A percentile compares a stretch with the other conserved stretches of the same genome.
Conservation (phyloP, 2,113 vertebrate genomes). For the Tetrao urogallus region DNA sequence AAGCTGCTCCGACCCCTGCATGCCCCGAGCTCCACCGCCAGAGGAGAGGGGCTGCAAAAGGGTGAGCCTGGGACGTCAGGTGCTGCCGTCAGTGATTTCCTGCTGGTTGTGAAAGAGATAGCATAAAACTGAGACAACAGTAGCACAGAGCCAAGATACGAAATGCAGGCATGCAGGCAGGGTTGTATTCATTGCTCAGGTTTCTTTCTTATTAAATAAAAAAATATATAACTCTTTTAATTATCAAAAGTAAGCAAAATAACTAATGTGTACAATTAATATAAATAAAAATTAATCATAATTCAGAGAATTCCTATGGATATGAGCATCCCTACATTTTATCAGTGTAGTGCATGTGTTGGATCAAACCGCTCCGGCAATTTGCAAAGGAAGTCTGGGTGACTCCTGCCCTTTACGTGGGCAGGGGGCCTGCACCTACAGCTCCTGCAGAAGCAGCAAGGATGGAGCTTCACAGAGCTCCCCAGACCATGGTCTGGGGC, state of each 20-base stretch:
- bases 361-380: neutral
- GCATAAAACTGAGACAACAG: neutral
- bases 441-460: neutral
- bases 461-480: neutral
- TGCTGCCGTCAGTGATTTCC: neutral
- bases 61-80: fast-evolving
- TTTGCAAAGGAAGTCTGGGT: neutral
- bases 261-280: neutral
- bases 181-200: fast-evolving
- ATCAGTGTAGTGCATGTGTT: fast-evolving
- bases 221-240: no score
- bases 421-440: neutral
- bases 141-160: fast-evolving
- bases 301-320: neutral
- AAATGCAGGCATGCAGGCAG: neutral
- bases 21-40: no score
- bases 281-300: neutral
- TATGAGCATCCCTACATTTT: neutral
- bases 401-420: neutral
- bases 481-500: fast-evolving
- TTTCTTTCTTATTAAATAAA: no score
- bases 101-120: neutral
- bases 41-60: neutral
- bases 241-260: neutral
- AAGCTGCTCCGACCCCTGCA: neutral